A percentile compares a stretch with the other conserved stretches of the same genome.
Conservation (phyloP, 92 coral and sea anemone species). For the Zoanthus sociatus region DNA sequence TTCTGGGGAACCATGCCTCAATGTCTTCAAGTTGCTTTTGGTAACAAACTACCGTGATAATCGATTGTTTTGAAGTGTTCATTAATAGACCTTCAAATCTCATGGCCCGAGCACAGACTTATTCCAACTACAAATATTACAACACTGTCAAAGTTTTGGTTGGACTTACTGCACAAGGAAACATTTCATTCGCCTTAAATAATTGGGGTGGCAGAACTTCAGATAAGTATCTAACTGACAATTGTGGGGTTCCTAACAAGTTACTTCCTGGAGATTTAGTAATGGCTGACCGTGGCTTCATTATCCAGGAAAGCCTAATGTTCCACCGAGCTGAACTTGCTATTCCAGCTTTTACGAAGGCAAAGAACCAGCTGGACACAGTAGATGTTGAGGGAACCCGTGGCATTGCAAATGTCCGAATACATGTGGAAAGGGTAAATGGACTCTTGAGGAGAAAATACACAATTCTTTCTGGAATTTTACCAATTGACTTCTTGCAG, state of each 20-base stretch:
- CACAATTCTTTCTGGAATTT: slow-evolving; percentile 13
- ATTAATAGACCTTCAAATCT: slow-evolving; percentile 68
- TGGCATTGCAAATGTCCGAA: slow-evolving; percentile 69
- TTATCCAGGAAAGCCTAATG: slow-evolving; percentile 46
- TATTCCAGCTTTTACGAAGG: slow-evolving; percentile 67
- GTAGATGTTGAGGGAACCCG: slow-evolving; percentile 67
- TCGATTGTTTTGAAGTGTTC: slow-evolving; percentile 33
- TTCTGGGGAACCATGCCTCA: slow-evolving; percentile 65
- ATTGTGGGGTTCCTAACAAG: slow-evolving; percentile 67
- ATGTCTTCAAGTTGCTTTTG: slow-evolving; percentile 67
- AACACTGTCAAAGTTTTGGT: slow-evolving; percentile 72
- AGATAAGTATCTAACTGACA: slow-evolving; percentile 70
- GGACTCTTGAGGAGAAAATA: slow-evolving; percentile 30
- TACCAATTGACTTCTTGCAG: slow-evolving; percentile 10
- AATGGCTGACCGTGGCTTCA: slow-evolving; percentile 23
- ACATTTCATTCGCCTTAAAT: slow-evolving; percentile 68
- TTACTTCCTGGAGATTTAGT: slow-evolving; percentile 75
- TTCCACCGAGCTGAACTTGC: slow-evolving; percentile 51
- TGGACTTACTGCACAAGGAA: slow-evolving; percentile 76
- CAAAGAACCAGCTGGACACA: slow-evolving; percentile 62
- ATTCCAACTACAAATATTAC: slow-evolving; percentile 66
- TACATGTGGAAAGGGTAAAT: slow-evolving; percentile 67
- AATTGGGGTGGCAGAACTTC: slow-evolving; percentile 84
- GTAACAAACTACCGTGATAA: slow-evolving; percentile 66
- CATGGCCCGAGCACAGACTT: slow-evolving; percentile 73